Conservation (phyloP, 2,888 invertebrate genomes). For the Dione vanillae region DNA sequence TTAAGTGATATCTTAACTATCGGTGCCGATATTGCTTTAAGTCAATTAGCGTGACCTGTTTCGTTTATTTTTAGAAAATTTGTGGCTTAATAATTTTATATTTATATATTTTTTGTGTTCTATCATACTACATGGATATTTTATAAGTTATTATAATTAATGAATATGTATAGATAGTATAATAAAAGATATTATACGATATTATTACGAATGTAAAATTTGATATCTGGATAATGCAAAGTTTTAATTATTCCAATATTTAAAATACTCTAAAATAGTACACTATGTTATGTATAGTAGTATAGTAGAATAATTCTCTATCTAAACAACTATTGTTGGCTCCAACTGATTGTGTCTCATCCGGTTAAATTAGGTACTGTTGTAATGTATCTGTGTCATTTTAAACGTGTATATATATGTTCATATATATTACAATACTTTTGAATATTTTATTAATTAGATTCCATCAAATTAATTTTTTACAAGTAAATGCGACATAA, state of each 20-base stretch:
- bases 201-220: too few relatives aligned
- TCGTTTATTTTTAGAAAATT: not conserved
- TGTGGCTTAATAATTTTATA: not conserved
- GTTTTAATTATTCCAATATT: not conserved
- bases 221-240: too few relatives aligned
- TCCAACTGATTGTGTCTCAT: conserved; percentile 32
- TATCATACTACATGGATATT: too few relatives aligned
- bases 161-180: too few relatives aligned
- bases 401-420: conserved; percentile 1
- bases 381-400: conserved; percentile 31
- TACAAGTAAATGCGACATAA: too few relatives aligned
- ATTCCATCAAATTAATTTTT: too few relatives aligned
- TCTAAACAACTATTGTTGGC: conserved; percentile 32
- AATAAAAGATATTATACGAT: too few relatives aligned
- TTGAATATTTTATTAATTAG: not conserved
- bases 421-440: not conserved
- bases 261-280: too few relatives aligned
- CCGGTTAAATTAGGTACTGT: conserved; percentile 35
- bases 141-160: too few relatives aligned
- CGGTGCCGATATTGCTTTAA: not conserved
- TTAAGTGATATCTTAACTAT: conserved; percentile 10
- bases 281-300: conserved; percentile 7
- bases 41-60: not conserved
- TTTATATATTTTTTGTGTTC: too few relatives aligned
- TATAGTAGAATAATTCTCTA: conserved; percentile 21